Evolutionary conservation across 2,888 invertebrate genomes (phyloP), one percentile per base, ranked within the genome.

Genomic region (Ophion ventricosus): DNA sequence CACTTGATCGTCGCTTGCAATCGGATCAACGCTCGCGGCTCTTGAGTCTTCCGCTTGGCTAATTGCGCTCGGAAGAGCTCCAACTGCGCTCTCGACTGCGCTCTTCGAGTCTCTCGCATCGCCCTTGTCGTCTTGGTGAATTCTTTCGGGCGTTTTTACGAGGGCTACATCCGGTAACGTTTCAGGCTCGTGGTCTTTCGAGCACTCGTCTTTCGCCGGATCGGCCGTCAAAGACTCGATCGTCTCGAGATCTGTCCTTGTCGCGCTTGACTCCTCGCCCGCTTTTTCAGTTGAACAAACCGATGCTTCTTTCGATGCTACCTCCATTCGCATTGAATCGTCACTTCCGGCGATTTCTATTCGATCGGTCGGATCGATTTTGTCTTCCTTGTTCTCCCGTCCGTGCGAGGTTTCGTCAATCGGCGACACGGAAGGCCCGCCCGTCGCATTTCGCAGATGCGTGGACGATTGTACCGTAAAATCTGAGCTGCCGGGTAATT

Each of bases 391-490:
- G 8, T 57, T 59, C 3, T 57, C 35, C 11, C 23, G 66, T 1
- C 29, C 57, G 4, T 10, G 14, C 7, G 72, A 23, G 29, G 43
- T 20, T 17, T 49, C 49, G 54, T 84, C 66, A 61, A 72, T 61
- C 40, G 72, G 11, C 20, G 59, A 59, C 17, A 56, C 3, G 54
- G 64, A 10, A 17, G 40, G 49, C 8, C 80, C 80, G 5, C 80
- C 67, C 14, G 80, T 82, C 11, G 26, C 66, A 0, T 29, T 43
- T 7, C 11, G 26, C 5, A 54, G 61, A 73, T 61, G 20, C 82
- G 80, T 77, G 69, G 82, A 80, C 7, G 84, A 73, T 43, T 66
- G 29, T 40, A 76, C 66, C 8, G 8, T 56, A 26, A 57, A 66
- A 43, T 67, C 66, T 11, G 69, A 63, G 23, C n/a, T 40, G 43